Evolutionary conservation across 2,888 invertebrate genomes (phyloP).

Genomic region (Gisinianus flammeolus): DNA sequence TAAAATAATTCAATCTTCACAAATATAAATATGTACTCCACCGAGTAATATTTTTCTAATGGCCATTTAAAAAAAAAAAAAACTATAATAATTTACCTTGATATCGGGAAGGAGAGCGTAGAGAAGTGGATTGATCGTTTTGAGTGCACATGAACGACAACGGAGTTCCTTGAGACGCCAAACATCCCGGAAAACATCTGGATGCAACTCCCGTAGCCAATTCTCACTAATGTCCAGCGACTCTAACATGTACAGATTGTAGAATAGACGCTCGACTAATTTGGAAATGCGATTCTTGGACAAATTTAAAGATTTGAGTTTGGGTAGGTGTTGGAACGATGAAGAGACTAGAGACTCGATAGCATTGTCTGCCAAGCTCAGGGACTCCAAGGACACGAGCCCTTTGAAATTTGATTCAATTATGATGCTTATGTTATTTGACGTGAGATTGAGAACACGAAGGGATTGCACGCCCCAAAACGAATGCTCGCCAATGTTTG

Average conservation of each 20-base stretch:
- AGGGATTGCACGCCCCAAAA: constrained; percentile 77
- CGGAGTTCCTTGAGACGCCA: constrained; percentile 74
- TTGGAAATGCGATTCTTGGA: constrained; percentile 72
- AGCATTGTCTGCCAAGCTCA: constrained; percentile 76
- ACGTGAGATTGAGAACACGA: constrained; percentile 70
- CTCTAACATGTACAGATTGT: constrained; percentile 74
- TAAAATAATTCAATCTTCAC: neutral
- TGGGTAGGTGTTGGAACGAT: constrained; percentile 75
- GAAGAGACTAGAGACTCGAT: constrained; percentile 77
- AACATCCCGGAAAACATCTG: constrained; percentile 67
- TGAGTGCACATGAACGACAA: constrained; percentile 75
- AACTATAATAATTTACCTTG: constrained; percentile 63
- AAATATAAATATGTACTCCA: neutral
- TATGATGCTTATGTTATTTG: constrained; percentile 73
- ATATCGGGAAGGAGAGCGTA: constrained; percentile 77
- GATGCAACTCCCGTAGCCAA: constrained; percentile 73
- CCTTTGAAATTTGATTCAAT: constrained; percentile 79
- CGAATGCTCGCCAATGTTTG: constrained; percentile 77
- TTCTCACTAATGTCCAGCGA: constrained; percentile 78
- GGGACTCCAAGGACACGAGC: constrained; percentile 72
- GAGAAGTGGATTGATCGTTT: constrained; percentile 77
- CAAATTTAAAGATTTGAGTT: constrained; percentile 71
- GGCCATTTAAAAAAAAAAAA: neutral
- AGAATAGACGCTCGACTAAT: constrained; percentile 75
- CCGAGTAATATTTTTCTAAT: neutral